Conservation (phyloP, 2,888 invertebrate species). For the Melinopterus prodromus region DNA sequence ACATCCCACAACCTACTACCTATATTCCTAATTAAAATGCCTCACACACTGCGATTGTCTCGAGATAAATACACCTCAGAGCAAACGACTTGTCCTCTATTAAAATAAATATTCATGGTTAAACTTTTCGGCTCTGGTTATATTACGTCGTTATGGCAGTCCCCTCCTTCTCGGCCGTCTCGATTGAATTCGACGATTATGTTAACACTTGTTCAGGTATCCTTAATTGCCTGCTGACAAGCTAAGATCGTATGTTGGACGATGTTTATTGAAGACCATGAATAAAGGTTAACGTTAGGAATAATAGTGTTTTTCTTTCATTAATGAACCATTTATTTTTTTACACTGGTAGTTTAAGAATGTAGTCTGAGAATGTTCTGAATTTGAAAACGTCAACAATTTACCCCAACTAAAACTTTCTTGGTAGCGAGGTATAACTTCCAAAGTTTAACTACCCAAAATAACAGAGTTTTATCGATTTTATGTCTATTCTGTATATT, state of each 20-base stretch:
- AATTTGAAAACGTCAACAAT: too few relatives aligned
- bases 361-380: neutral
- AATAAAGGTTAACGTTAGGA: neutral
- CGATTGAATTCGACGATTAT: neutral
- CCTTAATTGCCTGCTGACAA: neutral
- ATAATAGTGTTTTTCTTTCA: neutral
- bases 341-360: too few relatives aligned
- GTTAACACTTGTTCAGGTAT: neutral
- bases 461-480: too few relatives aligned
- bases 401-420: too few relatives aligned
- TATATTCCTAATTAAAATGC: neutral
- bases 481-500: too few relatives aligned
- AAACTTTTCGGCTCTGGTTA: neutral
- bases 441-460: too few relatives aligned
- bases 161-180: neutral
- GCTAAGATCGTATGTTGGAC: neutral
- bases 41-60: constrained; percentile 4
- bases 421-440: too few relatives aligned
- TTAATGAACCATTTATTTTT: neutral
- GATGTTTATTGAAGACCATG: neutral
- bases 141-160: neutral
- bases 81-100: neutral
- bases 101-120: neutral
- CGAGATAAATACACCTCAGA: neutral
- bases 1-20: neutral